phyloP scores from a whole-genome alignment of 2,113 vertebrate species.

The Antennarius striatus region DNA sequence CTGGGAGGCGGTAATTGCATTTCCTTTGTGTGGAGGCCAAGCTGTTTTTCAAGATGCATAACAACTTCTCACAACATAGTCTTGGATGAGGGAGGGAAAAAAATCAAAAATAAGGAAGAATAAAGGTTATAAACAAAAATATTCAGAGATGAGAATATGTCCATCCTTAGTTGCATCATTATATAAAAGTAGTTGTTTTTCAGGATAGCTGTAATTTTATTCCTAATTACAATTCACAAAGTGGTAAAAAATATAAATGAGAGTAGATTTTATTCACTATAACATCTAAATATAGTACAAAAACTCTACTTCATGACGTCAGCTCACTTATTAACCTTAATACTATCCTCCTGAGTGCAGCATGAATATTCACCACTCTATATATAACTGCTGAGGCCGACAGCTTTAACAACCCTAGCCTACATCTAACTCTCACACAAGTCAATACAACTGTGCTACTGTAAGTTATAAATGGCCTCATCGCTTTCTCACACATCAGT shows the following conservation, averaged over 20 bases:
- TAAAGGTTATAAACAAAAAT: conserved; percentile 2
- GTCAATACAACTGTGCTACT: conserved; percentile 10
- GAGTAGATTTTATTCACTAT: background rate
- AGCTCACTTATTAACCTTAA: conserved; percentile 24
- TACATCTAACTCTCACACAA: background rate
- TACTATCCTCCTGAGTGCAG: conserved; percentile 6
- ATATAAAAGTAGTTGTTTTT: no score
- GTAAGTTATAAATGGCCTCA: conserved; percentile 1
- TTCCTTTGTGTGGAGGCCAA: conserved; percentile 53
- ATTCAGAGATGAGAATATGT: conserved; percentile 16
- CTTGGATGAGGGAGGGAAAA: conserved; percentile 23
- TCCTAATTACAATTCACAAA: background rate
- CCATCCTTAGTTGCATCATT: background rate
- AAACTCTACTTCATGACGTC: background rate
- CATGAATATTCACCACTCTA: conserved; percentile 27
- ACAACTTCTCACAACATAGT: conserved; percentile 34
- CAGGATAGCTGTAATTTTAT: background rate
- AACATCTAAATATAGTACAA: background rate
- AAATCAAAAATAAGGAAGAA: conserved; percentile 4
- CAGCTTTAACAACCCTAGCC: conserved; percentile 2
- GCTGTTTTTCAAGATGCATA: conserved; percentile 51
- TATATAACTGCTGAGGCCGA: conserved; percentile 25
- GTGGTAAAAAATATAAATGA: background rate
- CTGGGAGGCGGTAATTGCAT: conserved; percentile 67
- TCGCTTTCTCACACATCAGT: conserved; percentile 48